Evolutionary conservation across 1,140 invertebrate species (phyloP), one percentile per base, ranked within the genome.

Genomic region (Cepaea nemoralis): DNA sequence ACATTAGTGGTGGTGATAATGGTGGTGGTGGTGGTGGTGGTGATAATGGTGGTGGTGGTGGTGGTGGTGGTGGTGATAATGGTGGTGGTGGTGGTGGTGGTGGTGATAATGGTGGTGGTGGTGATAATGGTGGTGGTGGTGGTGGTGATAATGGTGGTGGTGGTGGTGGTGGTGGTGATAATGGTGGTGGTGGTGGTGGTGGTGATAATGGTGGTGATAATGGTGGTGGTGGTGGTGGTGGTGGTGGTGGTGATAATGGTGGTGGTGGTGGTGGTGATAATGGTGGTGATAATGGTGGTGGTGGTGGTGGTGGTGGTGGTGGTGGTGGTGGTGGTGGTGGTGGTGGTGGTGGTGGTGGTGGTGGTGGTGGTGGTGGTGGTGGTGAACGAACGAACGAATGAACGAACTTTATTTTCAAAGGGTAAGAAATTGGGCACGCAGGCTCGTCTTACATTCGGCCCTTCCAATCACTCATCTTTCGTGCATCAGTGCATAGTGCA

Each of bases 111-210:
- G 33, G 67, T 69, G 33, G 67, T 69, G 33, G 67, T 69, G 33
- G 67, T 69, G 33, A 31, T 69, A 69, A 31, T 69, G 33, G 67
- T 69, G 33, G 67, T 69, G 33, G 67, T 69, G 33, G 67, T 69
- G 33, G 67, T 69, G 33, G 67, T 69, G 14, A 33, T 69, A 19
- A 33, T 69, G 33, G 67, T 69, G 33, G 67, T 69, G 33, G 67
- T 69, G 33, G 67, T 69, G 33, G 67, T 69, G 33, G 67, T 69
- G 33, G 67, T 69, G 33, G 67, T 69, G 33, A 31, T 69, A 69
- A 31, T 69, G 33, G 67, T 69, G 33, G 67, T 69, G 33, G 67
- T 69, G 33, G 67, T 69, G 33, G 67, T 69, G 33, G 67, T 33
- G 33, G 67, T 33, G 33, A 31, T 33, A 69, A 31, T 69, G 33